Evolutionary conservation across 2,888 invertebrate species (phyloP), one percentile per base, ranked within the genome.

Genomic region (Dynastes grantii): DNA sequence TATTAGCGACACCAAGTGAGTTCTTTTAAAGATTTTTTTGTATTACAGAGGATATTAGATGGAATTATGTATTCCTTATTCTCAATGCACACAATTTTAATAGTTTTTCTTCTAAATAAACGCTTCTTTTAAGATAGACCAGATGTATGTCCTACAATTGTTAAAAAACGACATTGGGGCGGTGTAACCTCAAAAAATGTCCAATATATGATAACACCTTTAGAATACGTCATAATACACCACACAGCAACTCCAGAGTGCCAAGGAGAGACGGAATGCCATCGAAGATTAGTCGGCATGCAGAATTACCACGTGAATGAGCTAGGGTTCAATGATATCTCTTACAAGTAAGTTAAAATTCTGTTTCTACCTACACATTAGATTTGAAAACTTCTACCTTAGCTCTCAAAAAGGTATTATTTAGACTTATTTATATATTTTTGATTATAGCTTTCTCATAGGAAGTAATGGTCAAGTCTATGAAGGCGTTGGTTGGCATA

Each of bases 151-250:
- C 91, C 92, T 6, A 87, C 87, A 27, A 90, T 93, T 9, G 89
- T 93, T n/a, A 86, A 89, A 1, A 91, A 91, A 83, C 86, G 87
- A 0, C 88, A 91, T 75, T 95, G 95, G 95, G 92, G 90, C 13
- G 93, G 90, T 0, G 85, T 89, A 68, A 85, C 85, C 0, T 87
- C 92, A 0, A 83, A 83, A 3, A 87, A 88, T 5, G 87, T 93
- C 3, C 89, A 91, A 77, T 94, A 93, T 81, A 82, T 87, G 13
- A 85, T 89, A 45, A 82, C 88, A 77, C 92, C 93, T 0, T 86
- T 92, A 22, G 85, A 88, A 2, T 88, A 91, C 78, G 92, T 90
- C 0, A 83, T 93, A 0, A 88, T 93, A 63, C 92, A 92, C 82
- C 92, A 93, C 81, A 92, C 92, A 0, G 92, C 89, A 0, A 90